Conservation (phyloP, 2,888 invertebrate genomes). For the Pyrgus malvae region DNA sequence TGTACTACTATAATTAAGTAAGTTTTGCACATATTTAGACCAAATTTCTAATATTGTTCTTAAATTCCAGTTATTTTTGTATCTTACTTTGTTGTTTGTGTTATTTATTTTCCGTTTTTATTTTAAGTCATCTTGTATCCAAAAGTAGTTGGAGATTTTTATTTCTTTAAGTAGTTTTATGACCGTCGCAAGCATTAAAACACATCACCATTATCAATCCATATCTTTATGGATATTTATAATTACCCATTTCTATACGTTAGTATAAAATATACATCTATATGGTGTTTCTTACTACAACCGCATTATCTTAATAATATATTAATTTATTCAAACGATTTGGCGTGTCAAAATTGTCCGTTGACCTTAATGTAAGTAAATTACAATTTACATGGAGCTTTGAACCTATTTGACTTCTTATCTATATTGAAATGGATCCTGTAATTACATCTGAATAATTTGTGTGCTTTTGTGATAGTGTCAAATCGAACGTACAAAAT, state of each 20-base stretch:
- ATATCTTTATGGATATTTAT: too few relatives aligned
- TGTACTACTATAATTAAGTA: too few relatives aligned
- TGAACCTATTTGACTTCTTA: background rate
- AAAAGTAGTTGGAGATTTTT: too few relatives aligned
- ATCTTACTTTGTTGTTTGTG: too few relatives aligned
- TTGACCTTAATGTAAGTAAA: constrained; percentile 1
- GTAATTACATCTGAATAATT: background rate
- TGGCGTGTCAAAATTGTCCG: background rate
- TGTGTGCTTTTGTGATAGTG: background rate
- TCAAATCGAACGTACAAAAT: background rate
- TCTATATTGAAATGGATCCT: constrained; percentile 7
- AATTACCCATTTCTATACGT: background rate
- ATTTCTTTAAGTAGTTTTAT: too few relatives aligned
- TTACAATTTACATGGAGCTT: constrained; percentile 5
- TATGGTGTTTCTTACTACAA: background rate
- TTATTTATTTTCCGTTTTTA: too few relatives aligned
- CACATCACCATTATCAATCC: too few relatives aligned
- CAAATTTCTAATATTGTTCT: too few relatives aligned
- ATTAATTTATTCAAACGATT: constrained; percentile 1
- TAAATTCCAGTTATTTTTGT: too few relatives aligned
- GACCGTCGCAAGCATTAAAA: too few relatives aligned
- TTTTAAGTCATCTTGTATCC: too few relatives aligned
- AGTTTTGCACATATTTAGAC: too few relatives aligned
- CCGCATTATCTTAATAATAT: background rate
- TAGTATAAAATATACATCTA: background rate